Base-by-base conservation (phyloP, 2,888 invertebrate genomes). In the Eupithecia tripunctaria region DNA sequence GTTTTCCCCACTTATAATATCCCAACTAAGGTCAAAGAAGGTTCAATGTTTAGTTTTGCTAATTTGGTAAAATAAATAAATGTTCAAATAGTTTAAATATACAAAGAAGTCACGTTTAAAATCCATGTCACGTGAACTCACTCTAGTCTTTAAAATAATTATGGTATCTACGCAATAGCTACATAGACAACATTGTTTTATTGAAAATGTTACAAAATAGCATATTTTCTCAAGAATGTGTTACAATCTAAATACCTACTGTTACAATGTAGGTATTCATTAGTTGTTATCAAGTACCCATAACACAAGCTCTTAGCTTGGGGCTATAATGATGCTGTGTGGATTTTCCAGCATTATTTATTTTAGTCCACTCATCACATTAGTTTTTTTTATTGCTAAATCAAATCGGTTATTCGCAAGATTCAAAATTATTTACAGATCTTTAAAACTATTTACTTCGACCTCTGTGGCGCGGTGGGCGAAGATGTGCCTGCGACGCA, bases 21-120 rank as follows among this genome's bases (percentile, higher is more conserved):
- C 1, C 12, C 32, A 47, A n/a, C 60, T n/a, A 69, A 62, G 21
- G 69, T 67, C 62, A 59, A 62, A 71, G 68, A 68, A 74, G 68
- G 71, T 74, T 59, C 21, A 18, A 74, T 62, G 51, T 68, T 68
- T 70, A 29, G 27, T 62, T 62, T 60, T 18, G 38, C 56, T 15
- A 14, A 47, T 32, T 41, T 29, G 43, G 56, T 60, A 60, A 68
- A 32, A 43, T 29, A 68, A 68, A 60, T 68, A 56, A 62, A 62
- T 12, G 15, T 29, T 25, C 15, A 2, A 1, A 36, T 47, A 59
- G 60, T 29, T 60, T 18, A 29, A 60, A 29, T 60, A 27, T 29
- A 60, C 29, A 29, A 60, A 60, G 27, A 60, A 60, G 15, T 29
- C 60, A 27, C 29, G 18, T 60, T 60, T 29, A 27, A 32, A 63